Conservation (phyloP, 2,797 vertebrate species). For the Pseudocheirus occidentalis region DNA sequence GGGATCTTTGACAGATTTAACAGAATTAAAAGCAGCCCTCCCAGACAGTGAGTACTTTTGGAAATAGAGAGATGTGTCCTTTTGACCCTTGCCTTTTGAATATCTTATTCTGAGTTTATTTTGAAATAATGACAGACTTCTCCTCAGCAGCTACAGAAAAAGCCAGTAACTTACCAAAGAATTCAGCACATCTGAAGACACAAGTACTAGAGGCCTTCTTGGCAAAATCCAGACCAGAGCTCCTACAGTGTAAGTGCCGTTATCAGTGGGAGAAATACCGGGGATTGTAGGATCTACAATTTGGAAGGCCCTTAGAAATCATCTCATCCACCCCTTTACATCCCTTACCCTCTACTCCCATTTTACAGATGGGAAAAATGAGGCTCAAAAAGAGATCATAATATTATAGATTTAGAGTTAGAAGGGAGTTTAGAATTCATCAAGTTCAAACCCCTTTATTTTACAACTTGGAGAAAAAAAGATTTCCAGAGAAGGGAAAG, state of each 20-base stretch:
- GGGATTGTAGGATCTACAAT: background rate
- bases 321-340: background rate
- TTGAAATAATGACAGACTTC: conserved; percentile 9
- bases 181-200: background rate
- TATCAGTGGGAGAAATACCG: background rate
- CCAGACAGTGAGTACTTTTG: conserved; percentile 50
- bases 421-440: background rate
- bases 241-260: conserved; percentile 90
- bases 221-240: conserved; percentile 85
- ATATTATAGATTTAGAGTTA: background rate
- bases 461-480: background rate
- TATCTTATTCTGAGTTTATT: background rate
- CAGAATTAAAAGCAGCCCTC: background rate
- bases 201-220: conserved; percentile 75
- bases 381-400: background rate
- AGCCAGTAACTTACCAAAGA: fast-evolving
- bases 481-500: background rate
- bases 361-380: background rate
- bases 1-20: background rate
- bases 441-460: background rate
- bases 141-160: conserved; percentile 55
- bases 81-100: background rate
- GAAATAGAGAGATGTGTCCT: background rate
- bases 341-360: background rate
- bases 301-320: background rate